These are phyloP conservation scores for Amblyornis subalaris DNA, from an alignment of 2,113 vertebrate species.

Conservation along the genomic window DNA sequence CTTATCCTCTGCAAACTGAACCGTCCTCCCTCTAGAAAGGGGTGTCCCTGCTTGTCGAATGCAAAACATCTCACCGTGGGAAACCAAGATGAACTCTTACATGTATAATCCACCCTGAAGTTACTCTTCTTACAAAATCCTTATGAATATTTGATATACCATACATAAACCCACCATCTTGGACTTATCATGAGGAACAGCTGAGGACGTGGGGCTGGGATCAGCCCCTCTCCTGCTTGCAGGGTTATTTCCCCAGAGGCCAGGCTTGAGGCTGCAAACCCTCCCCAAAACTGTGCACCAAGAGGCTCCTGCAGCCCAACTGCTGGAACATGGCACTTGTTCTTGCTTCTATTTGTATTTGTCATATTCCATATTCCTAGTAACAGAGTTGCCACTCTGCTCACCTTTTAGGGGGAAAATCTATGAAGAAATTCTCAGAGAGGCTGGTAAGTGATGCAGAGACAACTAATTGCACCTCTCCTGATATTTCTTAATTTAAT, in stretches of 20 bases:
- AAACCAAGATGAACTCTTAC: not conserved
- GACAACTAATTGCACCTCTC: not conserved
- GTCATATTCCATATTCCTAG: not conserved
- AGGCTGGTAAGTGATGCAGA: not conserved
- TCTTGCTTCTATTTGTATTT: not conserved
- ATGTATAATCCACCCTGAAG: not conserved
- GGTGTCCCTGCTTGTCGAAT: rapidly evolving
- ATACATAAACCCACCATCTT: rapidly evolving
- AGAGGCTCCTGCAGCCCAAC: not conserved
- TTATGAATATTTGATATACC: not conserved
- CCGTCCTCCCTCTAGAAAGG: not conserved
- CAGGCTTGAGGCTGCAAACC: not conserved
- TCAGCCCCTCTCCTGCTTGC: rapidly evolving
- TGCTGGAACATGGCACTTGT: not conserved
- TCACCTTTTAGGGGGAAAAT: not conserved
- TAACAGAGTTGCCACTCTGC: not conserved
- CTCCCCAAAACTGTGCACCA: not conserved
- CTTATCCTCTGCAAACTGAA: not conserved
- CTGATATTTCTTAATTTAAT: not conserved
- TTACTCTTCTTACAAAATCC: not conserved
- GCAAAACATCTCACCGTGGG: not conserved
- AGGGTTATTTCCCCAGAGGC: not conserved
- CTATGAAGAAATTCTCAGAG: not conserved
- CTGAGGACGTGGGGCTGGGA: not conserved
- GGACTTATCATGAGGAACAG: not conserved